Conservation (phyloP, 2,113 vertebrate genomes). For the Catharus fuscescens region DNA sequence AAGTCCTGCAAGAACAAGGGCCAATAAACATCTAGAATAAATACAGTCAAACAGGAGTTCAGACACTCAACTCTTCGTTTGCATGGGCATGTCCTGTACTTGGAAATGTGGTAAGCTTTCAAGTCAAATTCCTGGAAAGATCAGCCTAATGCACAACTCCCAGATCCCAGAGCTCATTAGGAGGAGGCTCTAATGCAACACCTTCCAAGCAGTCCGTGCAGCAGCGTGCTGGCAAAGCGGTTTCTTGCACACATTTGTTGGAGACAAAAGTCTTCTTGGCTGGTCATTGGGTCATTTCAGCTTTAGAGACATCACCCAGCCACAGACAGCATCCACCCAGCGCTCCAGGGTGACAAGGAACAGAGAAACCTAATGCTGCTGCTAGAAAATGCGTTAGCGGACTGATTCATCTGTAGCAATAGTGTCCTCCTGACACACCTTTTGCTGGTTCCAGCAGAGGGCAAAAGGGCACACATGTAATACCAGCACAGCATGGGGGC, state of each 20-base stretch:
- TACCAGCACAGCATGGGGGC: rapidly evolving
- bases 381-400: neutral
- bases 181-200: neutral
- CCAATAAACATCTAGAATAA: conserved; percentile 5
- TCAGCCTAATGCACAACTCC: neutral
- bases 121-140: conserved; percentile 50
- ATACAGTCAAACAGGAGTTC: conserved; percentile 8
- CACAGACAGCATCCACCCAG: neutral
- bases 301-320: neutral
- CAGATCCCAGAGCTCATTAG: conserved; percentile 7
- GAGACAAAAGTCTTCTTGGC: neutral
- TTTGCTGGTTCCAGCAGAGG: neutral
- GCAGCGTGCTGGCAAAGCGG: rapidly evolving
- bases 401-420: neutral
- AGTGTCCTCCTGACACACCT: neutral
- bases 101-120: conserved; percentile 13
- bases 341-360: neutral
- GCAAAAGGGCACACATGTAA: rapidly evolving
- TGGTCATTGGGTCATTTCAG: neutral
- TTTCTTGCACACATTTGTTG: neutral
- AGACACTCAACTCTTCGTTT: neutral
- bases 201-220: neutral
- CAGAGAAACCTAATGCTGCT: neutral
- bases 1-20: neutral
- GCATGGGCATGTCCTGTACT: neutral